A percentile compares a stretch with the other conserved stretches of the same genome.
Evolutionary conservation across 2,113 vertebrate genomes (phyloP).

Genomic region (Ornithorhynchus anatinus): DNA sequence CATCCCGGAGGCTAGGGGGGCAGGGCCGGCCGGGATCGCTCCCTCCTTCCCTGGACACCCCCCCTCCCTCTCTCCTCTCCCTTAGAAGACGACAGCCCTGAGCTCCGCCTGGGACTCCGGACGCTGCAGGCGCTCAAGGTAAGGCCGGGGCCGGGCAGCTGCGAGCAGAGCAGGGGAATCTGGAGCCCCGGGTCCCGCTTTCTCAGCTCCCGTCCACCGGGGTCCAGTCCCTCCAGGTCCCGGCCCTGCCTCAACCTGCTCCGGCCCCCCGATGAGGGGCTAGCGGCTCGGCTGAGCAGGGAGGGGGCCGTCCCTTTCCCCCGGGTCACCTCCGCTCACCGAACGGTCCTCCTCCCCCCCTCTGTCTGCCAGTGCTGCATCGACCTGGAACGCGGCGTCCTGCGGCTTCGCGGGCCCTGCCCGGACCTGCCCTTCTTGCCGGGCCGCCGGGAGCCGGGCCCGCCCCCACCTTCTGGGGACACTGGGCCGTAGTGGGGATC

Average conservation of each 20-base stretch:
- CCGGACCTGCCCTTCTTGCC: constrained; percentile 87
- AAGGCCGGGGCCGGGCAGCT: constrained; percentile 60
- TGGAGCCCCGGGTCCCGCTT: too few species aligned
- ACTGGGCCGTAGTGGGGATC: background rate
- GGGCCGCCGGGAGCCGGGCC: constrained; percentile 54
- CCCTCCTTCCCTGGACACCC: background rate
- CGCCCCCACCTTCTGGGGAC: constrained; percentile 45
- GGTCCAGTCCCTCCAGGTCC: too few species aligned
- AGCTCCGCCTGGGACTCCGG: constrained; percentile 88
- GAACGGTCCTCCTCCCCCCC: constrained; percentile 6
- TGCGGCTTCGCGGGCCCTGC: constrained; percentile 74
- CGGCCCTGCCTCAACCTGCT: too few species aligned
- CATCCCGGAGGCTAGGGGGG: background rate
- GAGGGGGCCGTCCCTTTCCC: background rate
- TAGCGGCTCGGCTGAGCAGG: background rate
- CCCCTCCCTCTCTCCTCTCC: constrained; percentile 21
- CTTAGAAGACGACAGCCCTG: constrained; percentile 82
- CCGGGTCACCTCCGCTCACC: background rate
- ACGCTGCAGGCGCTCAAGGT: constrained; percentile 90
- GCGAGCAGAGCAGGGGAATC: too few species aligned
- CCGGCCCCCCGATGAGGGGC: background rate
- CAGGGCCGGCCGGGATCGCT: background rate
- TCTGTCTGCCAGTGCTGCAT: constrained; percentile 84
- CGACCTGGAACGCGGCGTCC: constrained; percentile 80
- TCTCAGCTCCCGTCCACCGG: too few species aligned